Base-by-base conservation (phyloP, 2,888 invertebrate species). In the Biston stratarius region DNA sequence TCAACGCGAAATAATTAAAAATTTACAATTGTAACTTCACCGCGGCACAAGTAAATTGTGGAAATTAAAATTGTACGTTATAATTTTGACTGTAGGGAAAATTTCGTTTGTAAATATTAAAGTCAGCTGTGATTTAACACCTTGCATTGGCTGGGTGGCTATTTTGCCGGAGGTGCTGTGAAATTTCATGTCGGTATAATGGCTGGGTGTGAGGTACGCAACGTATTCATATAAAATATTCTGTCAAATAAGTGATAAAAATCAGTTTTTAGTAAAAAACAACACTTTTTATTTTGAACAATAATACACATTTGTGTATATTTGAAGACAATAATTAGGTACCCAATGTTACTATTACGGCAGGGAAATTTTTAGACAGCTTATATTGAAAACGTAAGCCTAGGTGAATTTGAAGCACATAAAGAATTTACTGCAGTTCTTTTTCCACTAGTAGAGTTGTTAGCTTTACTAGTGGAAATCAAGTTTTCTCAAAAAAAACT, bases 111-210 rank as follows among this genome's bases (percentile, higher is more conserved):
- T 80, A 85, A 86, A 86, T 84, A 84, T 84, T 83, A 84, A 85
- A 85, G 75, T 78, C 80, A 80, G 77, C 76, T 78, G 82, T 84
- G 83, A 87, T 88, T 87, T 89, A 85, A 87, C 83, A 86, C 83
- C 88, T 85, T 84, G 87, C 83, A 81, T 74, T 78, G 73, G 82
- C 80, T 79, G 82, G 81, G 79, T 78, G 82, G 80, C 80, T 81
- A 81, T 85, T 84, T 83, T 77, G 79, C 79, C 80, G 66, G 82
- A 78, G 84, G 83, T 80, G 77, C 81, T 77, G 78, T 78, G 75
- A 77, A 78, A 76, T 75, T 80, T 76, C 75, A 76, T 73, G 69
- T 67, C 67, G 68, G 72, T 72, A 76, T 77, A 76, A 77, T 61
- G 47, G 65, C 55, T 34, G 36, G 40, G 66, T 58, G 63, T 58